These are phyloP conservation scores for Cynocephalus volans DNA, from an alignment of 2,113 vertebrate species.

Conservation along the genomic window DNA sequence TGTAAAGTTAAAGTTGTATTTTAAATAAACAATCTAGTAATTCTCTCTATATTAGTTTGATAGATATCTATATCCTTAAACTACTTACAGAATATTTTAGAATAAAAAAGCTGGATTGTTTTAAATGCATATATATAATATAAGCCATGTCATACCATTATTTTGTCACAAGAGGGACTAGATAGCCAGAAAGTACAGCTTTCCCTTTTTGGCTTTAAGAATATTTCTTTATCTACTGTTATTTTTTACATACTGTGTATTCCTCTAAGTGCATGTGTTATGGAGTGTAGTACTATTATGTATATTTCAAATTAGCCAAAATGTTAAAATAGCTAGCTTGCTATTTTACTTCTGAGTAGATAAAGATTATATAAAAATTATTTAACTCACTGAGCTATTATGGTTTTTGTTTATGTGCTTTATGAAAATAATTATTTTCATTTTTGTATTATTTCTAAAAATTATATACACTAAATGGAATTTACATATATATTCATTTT, in stretches of 20 bases:
- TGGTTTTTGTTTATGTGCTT: background rate
- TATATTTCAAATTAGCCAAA: slow-evolving; percentile 19
- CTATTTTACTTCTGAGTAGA: slow-evolving; percentile 11
- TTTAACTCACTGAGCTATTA: background rate
- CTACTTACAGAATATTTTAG: slow-evolving; percentile 36
- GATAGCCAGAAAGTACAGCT: slow-evolving; percentile 36
- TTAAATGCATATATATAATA: background rate
- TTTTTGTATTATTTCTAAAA: background rate
- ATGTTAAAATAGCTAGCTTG: background rate
- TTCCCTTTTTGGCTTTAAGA: background rate
- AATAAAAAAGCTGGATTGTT: background rate
- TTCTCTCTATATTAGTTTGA: background rate
- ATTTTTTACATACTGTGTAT: background rate
- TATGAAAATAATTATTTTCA: background rate
- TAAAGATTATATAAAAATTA: background rate
- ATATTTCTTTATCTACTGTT: background rate
- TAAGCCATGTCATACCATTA: slow-evolving; percentile 50
- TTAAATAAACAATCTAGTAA: background rate
- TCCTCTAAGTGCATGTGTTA: background rate
- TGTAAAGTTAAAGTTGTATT: background rate
- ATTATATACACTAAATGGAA: background rate
- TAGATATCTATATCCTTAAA: background rate
- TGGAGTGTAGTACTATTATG: background rate
- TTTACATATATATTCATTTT: background rate
- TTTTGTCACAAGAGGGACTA: slow-evolving; percentile 84